Conservation (phyloP, 37 sponge, comb jelly and placozoan species). For the Corticium candelabrum region DNA sequence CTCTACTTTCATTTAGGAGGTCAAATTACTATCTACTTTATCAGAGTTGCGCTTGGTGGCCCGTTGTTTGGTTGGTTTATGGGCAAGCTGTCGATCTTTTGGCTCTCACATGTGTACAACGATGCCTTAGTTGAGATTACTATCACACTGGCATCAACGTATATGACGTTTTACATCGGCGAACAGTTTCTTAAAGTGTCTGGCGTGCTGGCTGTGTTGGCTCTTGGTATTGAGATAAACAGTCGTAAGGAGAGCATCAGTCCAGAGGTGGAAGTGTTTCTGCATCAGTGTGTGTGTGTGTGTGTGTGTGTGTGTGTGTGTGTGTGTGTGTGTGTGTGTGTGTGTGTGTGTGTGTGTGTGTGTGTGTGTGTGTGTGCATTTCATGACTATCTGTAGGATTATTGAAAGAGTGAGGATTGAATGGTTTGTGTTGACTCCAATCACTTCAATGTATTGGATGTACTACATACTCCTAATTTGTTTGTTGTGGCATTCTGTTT, state of each 20-base stretch:
- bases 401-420: too few relatives aligned
- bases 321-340: too few relatives aligned
- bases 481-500: too few relatives aligned
- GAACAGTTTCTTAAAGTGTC: conserved; percentile 65
- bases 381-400: too few relatives aligned
- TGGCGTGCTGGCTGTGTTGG: conserved; percentile 79
- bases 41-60: conserved; percentile 44
- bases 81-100: conserved; percentile 62
- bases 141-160: conserved; percentile 84
- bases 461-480: too few relatives aligned
- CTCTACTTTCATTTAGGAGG: background rate
- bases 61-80: conserved; percentile 73
- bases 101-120: conserved; percentile 84
- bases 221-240: conserved; percentile 79
- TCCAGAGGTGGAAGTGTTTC: conserved; percentile 64
- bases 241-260: conserved; percentile 69
- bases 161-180: conserved; percentile 77
- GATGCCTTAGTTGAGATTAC: conserved; percentile 88
- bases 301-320: too few relatives aligned
- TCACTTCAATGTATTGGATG: too few relatives aligned
- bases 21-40: background rate
- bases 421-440: too few relatives aligned
- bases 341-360: too few relatives aligned
- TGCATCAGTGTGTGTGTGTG: background rate
- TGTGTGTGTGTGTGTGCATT: too few relatives aligned